A percentile compares a stretch with the other conserved stretches of the same genome.
Evolutionary conservation across 2,888 invertebrate genomes (phyloP).

Genomic region (Euzetes globulus): DNA sequence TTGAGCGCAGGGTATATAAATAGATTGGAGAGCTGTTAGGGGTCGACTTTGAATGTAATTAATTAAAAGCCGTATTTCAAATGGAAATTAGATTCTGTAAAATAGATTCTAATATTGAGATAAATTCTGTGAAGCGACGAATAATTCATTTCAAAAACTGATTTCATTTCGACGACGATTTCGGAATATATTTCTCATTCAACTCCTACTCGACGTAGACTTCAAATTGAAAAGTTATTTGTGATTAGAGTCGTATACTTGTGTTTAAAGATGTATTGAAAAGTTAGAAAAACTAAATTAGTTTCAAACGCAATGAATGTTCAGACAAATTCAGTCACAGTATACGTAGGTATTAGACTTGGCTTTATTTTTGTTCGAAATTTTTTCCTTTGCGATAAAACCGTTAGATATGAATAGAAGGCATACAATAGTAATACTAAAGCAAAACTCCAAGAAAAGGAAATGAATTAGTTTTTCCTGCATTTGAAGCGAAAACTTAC

Average conservation of each 20-base stretch:
- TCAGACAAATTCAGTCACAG: neutral
- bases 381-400: constrained; percentile 7
- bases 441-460: neutral
- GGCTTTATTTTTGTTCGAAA: constrained; percentile 6
- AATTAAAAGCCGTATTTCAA: neutral
- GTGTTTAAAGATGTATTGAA: constrained; percentile 1
- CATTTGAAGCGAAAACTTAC: constrained; percentile 14
- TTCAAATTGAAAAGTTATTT: constrained; percentile 15
- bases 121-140: neutral
- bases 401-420: neutral
- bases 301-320: neutral
- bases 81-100: constrained; percentile 2
- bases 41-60: neutral
- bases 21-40: neutral
- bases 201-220: neutral
- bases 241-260: neutral
- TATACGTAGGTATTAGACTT: neutral
- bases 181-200: neutral
- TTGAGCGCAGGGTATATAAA: neutral
- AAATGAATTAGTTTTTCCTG: constrained; percentile 21
- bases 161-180: neutral
- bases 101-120: constrained; percentile 6
- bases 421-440: neutral
- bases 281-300: neutral
- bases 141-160: neutral